Evolutionary conservation across 92 coral and sea anemone species (phyloP), one percentile per base, ranked within the genome.

Genomic region (Plumapathes pennacea): DNA sequence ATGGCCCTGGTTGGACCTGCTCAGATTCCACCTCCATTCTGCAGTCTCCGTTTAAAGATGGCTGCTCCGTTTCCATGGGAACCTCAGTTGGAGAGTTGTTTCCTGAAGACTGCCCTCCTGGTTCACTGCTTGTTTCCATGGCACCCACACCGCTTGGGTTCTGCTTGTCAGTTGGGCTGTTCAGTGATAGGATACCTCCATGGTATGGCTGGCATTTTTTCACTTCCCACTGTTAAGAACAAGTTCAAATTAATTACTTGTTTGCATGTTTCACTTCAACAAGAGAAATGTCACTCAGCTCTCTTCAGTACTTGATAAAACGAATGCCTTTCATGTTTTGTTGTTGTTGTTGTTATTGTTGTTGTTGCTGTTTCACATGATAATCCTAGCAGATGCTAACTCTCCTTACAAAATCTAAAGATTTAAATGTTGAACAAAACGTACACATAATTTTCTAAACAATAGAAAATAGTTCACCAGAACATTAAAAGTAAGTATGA

Each of bases 141-240:
- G 88, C 85, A 41, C 71, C 76, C 5, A 84, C 69, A 50, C 57
- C 82, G 54, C 79, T 87, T 42, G 52, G 86, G 77, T 77, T 79
- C 18, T 73, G 46, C 2, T 80, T 54, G 31, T 71, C 53, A 39
- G 67, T 66, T 18, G 98, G 89, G 10, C 85, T 77, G 46, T 88
- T 90, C 71, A 79, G 76, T 31, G 96, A 56, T 15, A 92, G 66
- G 65, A 92, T 92, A 25, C 89, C 94, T 21, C 94, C 89, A 54
- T 92, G 96, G 57, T 79, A 60, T 2, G 90, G 96, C 29, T 56
- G 87, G 51, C 97, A 91, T 34, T 82, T 65, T 58, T 84, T 91
- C 20, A 91, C 85, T 58, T 91, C 97, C 67, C 78, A 92, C 97
- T 91, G 74, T n/a, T n/a, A n/a, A n/a, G n/a, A n/a, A n/a, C n/a